A percentile compares a stretch with the other conserved stretches of the same genome.
Evolutionary conservation across 2,888 invertebrate genomes (phyloP).

Genomic region (Myopa tessellatipennis): DNA sequence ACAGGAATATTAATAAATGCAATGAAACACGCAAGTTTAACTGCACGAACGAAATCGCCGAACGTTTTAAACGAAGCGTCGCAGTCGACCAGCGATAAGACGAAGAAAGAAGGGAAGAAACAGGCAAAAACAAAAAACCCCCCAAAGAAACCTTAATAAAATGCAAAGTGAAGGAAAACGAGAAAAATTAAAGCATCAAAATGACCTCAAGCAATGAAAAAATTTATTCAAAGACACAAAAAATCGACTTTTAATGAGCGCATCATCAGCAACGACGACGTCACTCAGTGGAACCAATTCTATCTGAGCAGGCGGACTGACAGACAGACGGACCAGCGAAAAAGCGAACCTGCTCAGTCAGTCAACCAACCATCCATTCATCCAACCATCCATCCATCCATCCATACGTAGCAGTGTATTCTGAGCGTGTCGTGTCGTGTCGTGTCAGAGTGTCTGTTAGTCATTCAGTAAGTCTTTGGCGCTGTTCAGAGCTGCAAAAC

Average conservation of each 20-base stretch:
- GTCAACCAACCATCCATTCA: conserved; percentile 4
- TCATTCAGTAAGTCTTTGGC: conserved; percentile 5
- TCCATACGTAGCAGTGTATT: neutral
- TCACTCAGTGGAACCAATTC: conserved; percentile 25
- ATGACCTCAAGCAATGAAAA: conserved; percentile 5
- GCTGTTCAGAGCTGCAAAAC: neutral
- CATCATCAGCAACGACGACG: conserved; percentile 25
- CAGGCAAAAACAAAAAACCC: conserved; percentile 37
- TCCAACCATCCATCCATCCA: conserved; percentile 1
- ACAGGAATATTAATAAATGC: no score
- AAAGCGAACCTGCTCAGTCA: neutral
- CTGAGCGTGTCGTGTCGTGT: conserved; percentile 26
- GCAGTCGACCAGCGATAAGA: neutral
- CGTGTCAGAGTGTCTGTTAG: conserved; percentile 22
- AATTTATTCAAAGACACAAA: neutral
- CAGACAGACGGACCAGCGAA: neutral
- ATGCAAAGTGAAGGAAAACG: neutral
- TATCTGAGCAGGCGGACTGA: neutral
- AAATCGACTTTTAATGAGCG: conserved; percentile 30
- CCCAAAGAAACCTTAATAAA: neutral
- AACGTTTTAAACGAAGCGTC: neutral
- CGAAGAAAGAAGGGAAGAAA: neutral
- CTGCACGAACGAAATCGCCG: conserved; percentile 23
- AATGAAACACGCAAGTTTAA: neutral
- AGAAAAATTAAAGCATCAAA: neutral